phyloP scores from a whole-genome alignment of 2,888 invertebrate species.

The Hymenopus coronatus region DNA sequence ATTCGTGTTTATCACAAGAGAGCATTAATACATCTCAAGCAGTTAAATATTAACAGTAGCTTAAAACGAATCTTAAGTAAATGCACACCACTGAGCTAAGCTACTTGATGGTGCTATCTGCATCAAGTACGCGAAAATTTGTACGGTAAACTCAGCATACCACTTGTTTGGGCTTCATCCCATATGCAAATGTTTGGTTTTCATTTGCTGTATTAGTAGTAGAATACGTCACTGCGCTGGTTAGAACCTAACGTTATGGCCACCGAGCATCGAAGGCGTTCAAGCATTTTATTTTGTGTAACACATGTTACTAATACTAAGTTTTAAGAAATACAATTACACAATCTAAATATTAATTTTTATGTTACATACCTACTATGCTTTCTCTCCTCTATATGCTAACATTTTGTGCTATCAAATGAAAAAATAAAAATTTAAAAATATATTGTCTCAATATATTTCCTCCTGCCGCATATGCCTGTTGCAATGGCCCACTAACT shows the following conservation, averaged over 20 bases:
- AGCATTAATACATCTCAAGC: no score
- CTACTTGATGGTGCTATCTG: not conserved
- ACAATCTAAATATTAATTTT: not conserved
- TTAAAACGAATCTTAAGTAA: no score
- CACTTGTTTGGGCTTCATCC: not conserved
- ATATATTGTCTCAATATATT: not conserved
- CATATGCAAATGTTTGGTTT: not conserved
- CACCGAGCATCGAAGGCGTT: not conserved
- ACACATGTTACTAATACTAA: not conserved
- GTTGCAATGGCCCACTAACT: not conserved
- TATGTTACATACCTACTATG: not conserved
- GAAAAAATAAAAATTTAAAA: slow-evolving; percentile 6
- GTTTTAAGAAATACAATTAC: not conserved
- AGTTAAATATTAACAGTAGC: no score
- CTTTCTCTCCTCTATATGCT: not conserved
- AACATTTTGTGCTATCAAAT: not conserved
- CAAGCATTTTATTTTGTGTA: not conserved
- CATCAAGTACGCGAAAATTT: not conserved
- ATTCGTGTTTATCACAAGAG: no score
- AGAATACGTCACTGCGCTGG: not conserved
- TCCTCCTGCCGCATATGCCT: not conserved
- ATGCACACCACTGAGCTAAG: no score
- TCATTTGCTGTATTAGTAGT: not conserved
- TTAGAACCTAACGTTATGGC: not conserved
- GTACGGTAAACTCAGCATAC: not conserved